phyloP scores from a whole-genome alignment of 2,888 invertebrate genomes.

The Cremastobaeus sp. region DNA sequence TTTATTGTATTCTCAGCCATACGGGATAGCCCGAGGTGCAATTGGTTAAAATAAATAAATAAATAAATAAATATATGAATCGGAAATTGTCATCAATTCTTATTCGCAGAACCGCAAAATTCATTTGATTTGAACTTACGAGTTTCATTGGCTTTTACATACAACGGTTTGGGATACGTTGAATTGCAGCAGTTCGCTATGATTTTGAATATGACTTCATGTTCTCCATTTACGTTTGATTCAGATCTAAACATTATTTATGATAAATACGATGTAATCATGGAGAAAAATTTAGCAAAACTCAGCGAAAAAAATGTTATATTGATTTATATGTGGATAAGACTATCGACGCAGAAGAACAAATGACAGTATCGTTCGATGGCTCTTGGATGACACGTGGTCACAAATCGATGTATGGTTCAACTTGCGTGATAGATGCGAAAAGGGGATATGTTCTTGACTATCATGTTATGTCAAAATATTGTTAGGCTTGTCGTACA shows the following conservation, averaged over 20 bases:
- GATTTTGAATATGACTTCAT: slow-evolving; percentile 13
- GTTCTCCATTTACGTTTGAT: slow-evolving; percentile 12
- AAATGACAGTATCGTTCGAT: slow-evolving; percentile 21
- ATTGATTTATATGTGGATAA: slow-evolving; percentile 10
- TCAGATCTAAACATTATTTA: slow-evolving; percentile 11
- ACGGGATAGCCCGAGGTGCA: no score
- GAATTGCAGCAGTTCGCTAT: slow-evolving; percentile 16
- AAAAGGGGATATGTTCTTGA: slow-evolving; percentile 7
- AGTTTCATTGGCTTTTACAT: slow-evolving; percentile 13
- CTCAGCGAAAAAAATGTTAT: slow-evolving; percentile 10
- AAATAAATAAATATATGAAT: no score
- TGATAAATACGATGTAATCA: neutral
- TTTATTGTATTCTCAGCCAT: no score
- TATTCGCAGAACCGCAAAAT: neutral
- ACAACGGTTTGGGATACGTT: slow-evolving; percentile 10
- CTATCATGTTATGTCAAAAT: slow-evolving; percentile 20
- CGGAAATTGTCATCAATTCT: no score
- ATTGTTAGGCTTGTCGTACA: neutral
- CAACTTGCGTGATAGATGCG: slow-evolving; percentile 17
- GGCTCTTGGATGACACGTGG: slow-evolving; percentile 21
- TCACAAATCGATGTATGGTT: slow-evolving; percentile 17
- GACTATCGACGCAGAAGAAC: neutral
- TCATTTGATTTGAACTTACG: slow-evolving; percentile 12
- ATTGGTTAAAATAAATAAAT: no score
- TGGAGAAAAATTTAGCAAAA: slow-evolving; percentile 16